These are phyloP conservation scores for Pocillopora grandis DNA, from an alignment of 92 coral and sea anemone species.

Conservation along the genomic window DNA sequence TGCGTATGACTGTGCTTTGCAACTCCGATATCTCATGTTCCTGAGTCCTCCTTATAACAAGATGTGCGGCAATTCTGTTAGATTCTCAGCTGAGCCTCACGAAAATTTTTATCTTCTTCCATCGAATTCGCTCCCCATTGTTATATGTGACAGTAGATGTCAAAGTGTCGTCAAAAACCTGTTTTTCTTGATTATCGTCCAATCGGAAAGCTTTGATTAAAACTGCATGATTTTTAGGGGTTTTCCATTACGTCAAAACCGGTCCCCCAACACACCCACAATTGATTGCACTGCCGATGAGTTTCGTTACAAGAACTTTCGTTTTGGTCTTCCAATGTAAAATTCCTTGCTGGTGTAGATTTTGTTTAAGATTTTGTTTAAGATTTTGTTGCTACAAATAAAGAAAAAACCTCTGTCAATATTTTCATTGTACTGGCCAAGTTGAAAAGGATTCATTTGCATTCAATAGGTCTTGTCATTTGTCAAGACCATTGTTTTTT, in stretches of 20 bases:
- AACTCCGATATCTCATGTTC: background rate
- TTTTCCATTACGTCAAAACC: conserved; percentile 29
- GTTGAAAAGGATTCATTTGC: conserved; percentile 19
- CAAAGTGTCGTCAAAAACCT: conserved; percentile 35
- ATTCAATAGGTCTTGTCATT: conserved; percentile 30
- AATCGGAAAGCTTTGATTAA: conserved; percentile 1
- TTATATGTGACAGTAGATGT: conserved; percentile 29
- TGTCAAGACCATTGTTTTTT: conserved; percentile 1
- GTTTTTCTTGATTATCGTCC: conserved; percentile 43
- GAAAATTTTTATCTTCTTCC: background rate
- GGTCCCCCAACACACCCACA: conserved; percentile 29
- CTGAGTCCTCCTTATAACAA: no score
- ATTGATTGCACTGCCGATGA: background rate
- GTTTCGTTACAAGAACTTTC: background rate
- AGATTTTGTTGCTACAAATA: conserved; percentile 17
- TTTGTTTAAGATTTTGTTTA: background rate
- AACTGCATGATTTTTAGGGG: conserved; percentile 33
- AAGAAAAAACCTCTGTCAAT: conserved; percentile 14
- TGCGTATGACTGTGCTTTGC: conserved; percentile 2
- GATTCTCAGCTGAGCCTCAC: background rate
- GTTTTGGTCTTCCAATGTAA: background rate
- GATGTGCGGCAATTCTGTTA: background rate
- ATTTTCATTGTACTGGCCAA: conserved; percentile 9
- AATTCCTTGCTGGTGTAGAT: background rate
- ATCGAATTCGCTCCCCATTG: background rate